Evolutionary conservation across 2,797 vertebrate species (phyloP).

Genomic region (Lepus oiostolus): DNA sequence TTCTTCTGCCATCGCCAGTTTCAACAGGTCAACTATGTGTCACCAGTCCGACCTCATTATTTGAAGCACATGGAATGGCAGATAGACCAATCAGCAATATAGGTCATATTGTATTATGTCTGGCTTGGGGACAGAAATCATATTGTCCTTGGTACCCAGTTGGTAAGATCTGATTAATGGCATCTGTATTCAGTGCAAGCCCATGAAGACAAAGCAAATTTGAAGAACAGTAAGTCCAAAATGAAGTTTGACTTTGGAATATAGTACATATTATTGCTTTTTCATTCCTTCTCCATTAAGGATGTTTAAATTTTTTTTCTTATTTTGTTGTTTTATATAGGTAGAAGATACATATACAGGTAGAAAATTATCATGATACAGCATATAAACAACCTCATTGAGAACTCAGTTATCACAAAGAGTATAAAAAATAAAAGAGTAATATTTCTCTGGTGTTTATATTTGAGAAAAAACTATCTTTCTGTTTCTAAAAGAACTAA

Average conservation of each 20-base stretch:
- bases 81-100: conserved; percentile 48
- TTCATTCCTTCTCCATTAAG: not conserved
- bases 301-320: not conserved
- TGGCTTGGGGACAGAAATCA: conserved; percentile 18
- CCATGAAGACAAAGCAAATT: conserved; percentile 45
- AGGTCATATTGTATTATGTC: conserved; percentile 48
- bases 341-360: not conserved
- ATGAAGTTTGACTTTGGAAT: conserved; percentile 33
- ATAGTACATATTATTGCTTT: conserved; percentile 51
- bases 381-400: not conserved
- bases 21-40: not conserved
- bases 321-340: conserved; percentile 8
- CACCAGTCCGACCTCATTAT: not conserved
- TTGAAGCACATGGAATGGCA: conserved; percentile 40
- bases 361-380: not conserved
- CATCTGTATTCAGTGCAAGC: conserved; percentile 54
- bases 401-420: conserved; percentile 24
- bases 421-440: conserved; percentile 23
- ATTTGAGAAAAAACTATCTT: conserved; percentile 41
- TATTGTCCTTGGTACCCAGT: not conserved
- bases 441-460: not conserved
- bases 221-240: conserved; percentile 43
- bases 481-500: conserved; percentile 1
- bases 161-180: conserved; percentile 60
- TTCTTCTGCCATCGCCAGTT: conserved; percentile 5